phyloP scores from a whole-genome alignment of 2,113 vertebrate species.

The Ochotona curzoniae region DNA sequence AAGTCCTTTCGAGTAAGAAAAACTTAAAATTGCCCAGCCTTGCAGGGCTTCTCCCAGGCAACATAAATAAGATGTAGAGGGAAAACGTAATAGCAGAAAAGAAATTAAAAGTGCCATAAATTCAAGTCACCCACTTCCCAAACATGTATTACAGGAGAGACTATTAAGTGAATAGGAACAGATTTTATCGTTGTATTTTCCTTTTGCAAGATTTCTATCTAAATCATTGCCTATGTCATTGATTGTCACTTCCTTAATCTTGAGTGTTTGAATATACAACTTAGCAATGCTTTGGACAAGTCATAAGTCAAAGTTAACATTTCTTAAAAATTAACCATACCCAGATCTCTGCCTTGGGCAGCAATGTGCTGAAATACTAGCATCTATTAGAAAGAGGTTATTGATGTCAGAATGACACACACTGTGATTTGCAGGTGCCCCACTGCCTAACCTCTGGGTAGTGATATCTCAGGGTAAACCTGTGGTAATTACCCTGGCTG shows the following conservation, averaged over 20 bases:
- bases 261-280: constrained; percentile 81
- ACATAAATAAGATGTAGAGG: constrained; percentile 66
- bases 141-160: constrained; percentile 76
- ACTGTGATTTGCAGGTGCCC: constrained; percentile 86
- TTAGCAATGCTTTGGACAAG: constrained; percentile 80
- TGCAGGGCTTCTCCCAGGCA: constrained; percentile 29
- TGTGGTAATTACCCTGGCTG: constrained; percentile 83
- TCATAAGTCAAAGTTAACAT: constrained; percentile 82
- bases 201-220: constrained; percentile 80
- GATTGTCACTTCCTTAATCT: constrained; percentile 85
- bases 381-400: constrained; percentile 86
- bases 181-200: constrained; percentile 82
- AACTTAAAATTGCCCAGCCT: constrained; percentile 50
- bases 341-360: constrained; percentile 74
- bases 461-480: constrained; percentile 84
- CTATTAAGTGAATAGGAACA: constrained; percentile 78
- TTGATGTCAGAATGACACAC: constrained; percentile 84
- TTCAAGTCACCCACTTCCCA: constrained; percentile 71
- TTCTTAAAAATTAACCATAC: constrained; percentile 77
- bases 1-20: constrained; percentile 47
- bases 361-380: constrained; percentile 84
- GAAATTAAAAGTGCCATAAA: constrained; percentile 67
- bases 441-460: constrained; percentile 83
- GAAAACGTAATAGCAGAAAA: constrained; percentile 58
- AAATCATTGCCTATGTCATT: constrained; percentile 82